phyloP scores from a whole-genome alignment of 2,888 invertebrate genomes.

The Nomada fucata region DNA sequence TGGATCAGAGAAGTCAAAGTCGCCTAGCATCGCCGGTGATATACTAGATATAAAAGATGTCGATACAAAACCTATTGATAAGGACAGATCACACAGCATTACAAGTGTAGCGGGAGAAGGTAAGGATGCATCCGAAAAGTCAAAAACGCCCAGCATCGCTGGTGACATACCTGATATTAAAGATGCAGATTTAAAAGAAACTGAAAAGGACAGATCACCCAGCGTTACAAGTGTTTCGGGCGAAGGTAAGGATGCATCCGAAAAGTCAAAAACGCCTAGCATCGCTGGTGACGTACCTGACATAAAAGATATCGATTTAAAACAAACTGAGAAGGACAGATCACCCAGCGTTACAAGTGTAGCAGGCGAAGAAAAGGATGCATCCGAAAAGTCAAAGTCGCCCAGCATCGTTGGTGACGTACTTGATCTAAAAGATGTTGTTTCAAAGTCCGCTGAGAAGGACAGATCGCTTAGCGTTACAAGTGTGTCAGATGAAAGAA shows the following conservation, averaged over 20 bases:
- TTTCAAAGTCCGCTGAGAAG: too few species aligned
- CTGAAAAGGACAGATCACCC: constrained; percentile 17
- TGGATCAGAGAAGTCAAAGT: constrained; percentile 31
- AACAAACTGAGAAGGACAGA: too few species aligned
- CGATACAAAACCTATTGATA: too few species aligned
- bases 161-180: constrained; percentile 49
- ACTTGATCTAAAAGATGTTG: not conserved
- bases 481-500: too few species aligned
- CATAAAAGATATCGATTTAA: too few species aligned
- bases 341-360: too few species aligned
- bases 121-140: too few species aligned
- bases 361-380: too few species aligned
- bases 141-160: constrained; percentile 61
- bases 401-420: constrained; percentile 47
- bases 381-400: too few species aligned
- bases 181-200: constrained; percentile 12
- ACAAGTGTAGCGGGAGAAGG: too few species aligned
- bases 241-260: not conserved
- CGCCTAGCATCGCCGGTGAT: constrained; percentile 33
- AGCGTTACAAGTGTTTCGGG: constrained; percentile 8
- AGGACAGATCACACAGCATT: too few species aligned
- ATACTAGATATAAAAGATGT: constrained; percentile 40
- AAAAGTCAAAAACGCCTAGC: constrained; percentile 34
- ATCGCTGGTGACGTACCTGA: constrained; percentile 28
- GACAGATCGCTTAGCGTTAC: not conserved